Base-by-base conservation (phyloP, 2,797 vertebrate species). In the Microchirus variegatus region DNA sequence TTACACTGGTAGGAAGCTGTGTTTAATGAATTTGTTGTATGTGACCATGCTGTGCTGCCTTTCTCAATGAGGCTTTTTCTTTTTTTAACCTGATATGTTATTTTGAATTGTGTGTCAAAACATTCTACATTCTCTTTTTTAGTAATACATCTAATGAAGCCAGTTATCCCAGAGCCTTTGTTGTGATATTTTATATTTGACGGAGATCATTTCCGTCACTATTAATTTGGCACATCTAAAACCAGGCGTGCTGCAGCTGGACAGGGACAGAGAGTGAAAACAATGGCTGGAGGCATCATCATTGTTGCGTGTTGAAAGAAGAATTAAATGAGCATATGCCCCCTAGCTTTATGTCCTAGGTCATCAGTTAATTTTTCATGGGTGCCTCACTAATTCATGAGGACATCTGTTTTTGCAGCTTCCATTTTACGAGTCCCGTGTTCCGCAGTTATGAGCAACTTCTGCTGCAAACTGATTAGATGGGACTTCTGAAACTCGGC, bases 321-420 rank as follows among this genome's bases (percentile, higher is more conserved):
- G 73, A 88, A 84, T 87, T 80, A 83, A 85, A 86, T 72, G 63
- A 87, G 85, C 80, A 85, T 54, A 65, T 83, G 66, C 78, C 83
- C 70, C 59, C 58, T 63, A 74, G 89, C 81, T 84, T 76, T 60
- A 65, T 85, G 77, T 88, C 84, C 67, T 74, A 57, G 80, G 71
- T 87, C 77, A 81, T 83, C 78, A 59, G 77, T 87, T 72, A 72
- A 88, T 87, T 71, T 89, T 90, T 91, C 80, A 89, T 82, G 83
- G 53, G 51, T 37, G 70, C 66, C 74, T 89, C 74, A 89, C 81
- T 91, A 87, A 92, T 92, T 90, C 81, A 92, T 89, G 84, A 84
- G 70, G 80, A 91, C 91, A 90, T 90, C 91, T 92, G 90, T 87
- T 91, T 90, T 87, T 75, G 71, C 77, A 63, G 73, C 64, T 81